Conservation (phyloP, 1,140 invertebrate genomes). For the Drosophila biarmipes region DNA sequence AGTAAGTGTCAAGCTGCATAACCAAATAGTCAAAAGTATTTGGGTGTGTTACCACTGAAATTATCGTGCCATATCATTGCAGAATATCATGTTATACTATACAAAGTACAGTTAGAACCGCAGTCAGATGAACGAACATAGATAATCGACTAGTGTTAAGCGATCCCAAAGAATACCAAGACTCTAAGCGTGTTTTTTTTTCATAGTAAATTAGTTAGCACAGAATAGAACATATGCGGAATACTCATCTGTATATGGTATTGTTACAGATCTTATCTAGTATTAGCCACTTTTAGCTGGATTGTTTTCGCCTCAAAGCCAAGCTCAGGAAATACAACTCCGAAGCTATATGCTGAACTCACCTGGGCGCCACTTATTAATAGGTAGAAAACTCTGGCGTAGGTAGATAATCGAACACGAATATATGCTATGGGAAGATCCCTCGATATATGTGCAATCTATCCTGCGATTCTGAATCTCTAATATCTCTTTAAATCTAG, state of each 20-base stretch:
- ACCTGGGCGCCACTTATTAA: background rate
- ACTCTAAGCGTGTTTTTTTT: conserved; percentile 37
- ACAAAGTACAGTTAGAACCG: conserved; percentile 39
- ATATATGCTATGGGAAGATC: conserved; percentile 7
- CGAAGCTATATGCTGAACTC: conserved; percentile 2
- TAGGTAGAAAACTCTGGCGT: conserved; percentile 7
- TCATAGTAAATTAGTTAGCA: conserved; percentile 46
- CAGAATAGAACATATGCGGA: conserved; percentile 16
- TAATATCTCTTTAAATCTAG: conserved; percentile 2
- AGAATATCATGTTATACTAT: conserved; percentile 74
- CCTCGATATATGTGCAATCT: background rate
- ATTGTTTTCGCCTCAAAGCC: conserved; percentile 43
- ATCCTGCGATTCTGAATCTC: background rate
- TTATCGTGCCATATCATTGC: conserved; percentile 81
- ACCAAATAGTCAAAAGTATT: conserved; percentile 15
- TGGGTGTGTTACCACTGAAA: conserved; percentile 38
- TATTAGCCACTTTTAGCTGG: conserved; percentile 36
- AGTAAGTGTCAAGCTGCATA: conserved; percentile 9
- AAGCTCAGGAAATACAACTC: conserved; percentile 52
- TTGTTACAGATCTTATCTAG: conserved; percentile 35
- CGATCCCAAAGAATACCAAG: conserved; percentile 13
- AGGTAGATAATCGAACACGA: conserved; percentile 9
- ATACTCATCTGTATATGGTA: conserved; percentile 13
- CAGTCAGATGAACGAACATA: conserved; percentile 24
- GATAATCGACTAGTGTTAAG: conserved; percentile 36